Evolutionary conservation across 2,113 vertebrate genomes (phyloP).

Genomic region (Pipra filicauda): DNA sequence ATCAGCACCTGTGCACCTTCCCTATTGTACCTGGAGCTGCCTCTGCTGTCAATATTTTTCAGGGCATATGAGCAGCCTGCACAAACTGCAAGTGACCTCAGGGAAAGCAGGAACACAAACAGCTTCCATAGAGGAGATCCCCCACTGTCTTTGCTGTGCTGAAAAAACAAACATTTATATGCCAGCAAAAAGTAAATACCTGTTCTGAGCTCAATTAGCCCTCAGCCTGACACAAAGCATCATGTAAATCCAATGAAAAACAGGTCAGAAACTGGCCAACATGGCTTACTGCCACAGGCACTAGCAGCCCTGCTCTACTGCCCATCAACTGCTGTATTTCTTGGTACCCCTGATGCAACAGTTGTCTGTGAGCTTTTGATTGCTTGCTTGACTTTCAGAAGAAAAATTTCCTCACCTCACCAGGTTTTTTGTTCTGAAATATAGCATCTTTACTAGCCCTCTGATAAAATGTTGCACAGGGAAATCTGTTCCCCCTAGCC

Average conservation of each 20-base stretch:
- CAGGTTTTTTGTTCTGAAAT: not conserved
- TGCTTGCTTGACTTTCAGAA: not conserved
- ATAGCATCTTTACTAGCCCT: not conserved
- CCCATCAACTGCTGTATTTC: not conserved
- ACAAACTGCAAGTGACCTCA: not conserved
- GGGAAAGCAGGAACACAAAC: not conserved
- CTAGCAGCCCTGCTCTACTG: not conserved
- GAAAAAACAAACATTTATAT: not conserved
- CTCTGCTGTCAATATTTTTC: not conserved
- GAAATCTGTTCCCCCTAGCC: not conserved
- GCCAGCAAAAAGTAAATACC: not conserved
- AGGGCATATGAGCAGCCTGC: not conserved
- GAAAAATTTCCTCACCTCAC: not conserved
- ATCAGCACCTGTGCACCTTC: fast-evolving
- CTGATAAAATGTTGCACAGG: not conserved
- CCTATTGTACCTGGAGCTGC: not conserved
- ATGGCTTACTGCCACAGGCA: not conserved
- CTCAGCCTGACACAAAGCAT: not conserved
- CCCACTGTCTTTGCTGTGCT: not conserved
- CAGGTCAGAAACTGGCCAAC: not conserved
- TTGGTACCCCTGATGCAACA: not conserved
- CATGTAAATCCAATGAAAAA: not conserved
- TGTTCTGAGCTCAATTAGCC: not conserved
- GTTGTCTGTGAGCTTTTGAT: not conserved
- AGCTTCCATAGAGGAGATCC: not conserved